phyloP scores from a whole-genome alignment of 2,797 vertebrate genomes.

The Enteromius afrohamiltoni region DNA sequence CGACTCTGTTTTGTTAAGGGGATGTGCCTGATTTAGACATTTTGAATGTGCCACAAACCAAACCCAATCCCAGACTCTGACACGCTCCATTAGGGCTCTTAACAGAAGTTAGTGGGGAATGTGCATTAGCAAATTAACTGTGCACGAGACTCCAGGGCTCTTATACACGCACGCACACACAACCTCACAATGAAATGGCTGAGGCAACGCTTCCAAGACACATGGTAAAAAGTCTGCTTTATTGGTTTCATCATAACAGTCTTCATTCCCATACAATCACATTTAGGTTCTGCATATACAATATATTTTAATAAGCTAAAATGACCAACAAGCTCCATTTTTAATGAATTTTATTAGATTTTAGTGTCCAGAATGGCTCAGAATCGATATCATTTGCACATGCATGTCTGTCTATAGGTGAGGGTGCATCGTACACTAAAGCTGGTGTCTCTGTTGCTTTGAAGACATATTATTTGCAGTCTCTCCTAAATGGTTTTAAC shows the following conservation, averaged over 20 bases:
- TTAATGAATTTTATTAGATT: slow-evolving; percentile 16
- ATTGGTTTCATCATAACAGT: slow-evolving; percentile 61
- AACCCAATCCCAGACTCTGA: slow-evolving; percentile 12
- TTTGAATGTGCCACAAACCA: slow-evolving; percentile 4
- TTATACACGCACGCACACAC: background rate
- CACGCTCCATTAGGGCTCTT: slow-evolving; percentile 34
- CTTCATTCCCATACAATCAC: slow-evolving; percentile 57
- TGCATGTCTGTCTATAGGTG: slow-evolving; percentile 9
- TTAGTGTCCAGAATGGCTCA: slow-evolving; percentile 11
- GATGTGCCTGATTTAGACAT: background rate
- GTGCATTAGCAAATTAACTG: slow-evolving; percentile 29
- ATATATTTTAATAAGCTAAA: slow-evolving; percentile 34
- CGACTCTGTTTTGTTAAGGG: background rate
- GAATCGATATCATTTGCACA: slow-evolving; percentile 1
- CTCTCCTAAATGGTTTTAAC: background rate
- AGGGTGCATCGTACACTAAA: slow-evolving; percentile 27
- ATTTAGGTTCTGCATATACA: slow-evolving; percentile 48
- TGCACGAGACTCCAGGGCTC: background rate
- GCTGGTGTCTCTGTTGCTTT: slow-evolving; percentile 5
- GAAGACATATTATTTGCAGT: background rate
- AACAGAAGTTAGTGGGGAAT: slow-evolving; percentile 9
- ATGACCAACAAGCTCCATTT: slow-evolving; percentile 46
- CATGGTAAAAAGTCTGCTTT: slow-evolving; percentile 52
- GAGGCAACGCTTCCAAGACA: slow-evolving; percentile 15
- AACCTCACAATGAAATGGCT: background rate